These are phyloP conservation scores for Ochotona curzoniae DNA, from an alignment of 2,113 vertebrate species.

Conservation along the genomic window DNA sequence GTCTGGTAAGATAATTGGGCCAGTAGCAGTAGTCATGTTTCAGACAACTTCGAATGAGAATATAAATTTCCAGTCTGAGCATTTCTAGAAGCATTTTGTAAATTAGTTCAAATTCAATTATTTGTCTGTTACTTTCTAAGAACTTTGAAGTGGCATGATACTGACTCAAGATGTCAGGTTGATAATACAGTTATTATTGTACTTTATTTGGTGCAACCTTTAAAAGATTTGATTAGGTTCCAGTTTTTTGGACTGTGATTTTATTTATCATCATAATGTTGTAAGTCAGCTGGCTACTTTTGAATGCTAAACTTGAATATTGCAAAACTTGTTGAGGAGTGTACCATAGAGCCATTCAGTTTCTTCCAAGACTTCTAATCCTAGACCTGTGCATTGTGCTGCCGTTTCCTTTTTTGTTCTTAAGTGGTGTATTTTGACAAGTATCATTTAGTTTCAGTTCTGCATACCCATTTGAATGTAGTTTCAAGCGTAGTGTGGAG, in stretches of 20 bases:
- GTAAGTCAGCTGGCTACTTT: constrained; percentile 54
- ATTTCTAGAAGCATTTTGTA: constrained; percentile 28
- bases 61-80: not conserved
- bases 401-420: not conserved
- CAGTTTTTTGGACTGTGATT: constrained; percentile 61
- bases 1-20: not conserved
- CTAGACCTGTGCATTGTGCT: not conserved
- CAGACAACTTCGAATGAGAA: not conserved
- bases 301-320: constrained; percentile 31
- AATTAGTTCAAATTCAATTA: constrained; percentile 47
- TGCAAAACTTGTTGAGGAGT: not conserved
- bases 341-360: not conserved
- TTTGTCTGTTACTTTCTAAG: constrained; percentile 50
- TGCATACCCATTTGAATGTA: not conserved
- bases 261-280: constrained; percentile 72
- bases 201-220: constrained; percentile 55
- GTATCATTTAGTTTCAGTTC: not conserved
- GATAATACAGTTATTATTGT: constrained; percentile 67
- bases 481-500: not conserved
- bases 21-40: constrained; percentile 22
- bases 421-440: not conserved
- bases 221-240: constrained; percentile 37
- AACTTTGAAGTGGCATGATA: constrained; percentile 59
- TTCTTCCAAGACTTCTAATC: constrained; percentile 18
- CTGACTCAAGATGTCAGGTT: constrained; percentile 66